Base-by-base conservation (phyloP, 2,797 vertebrate species). In the Channa striata region DNA sequence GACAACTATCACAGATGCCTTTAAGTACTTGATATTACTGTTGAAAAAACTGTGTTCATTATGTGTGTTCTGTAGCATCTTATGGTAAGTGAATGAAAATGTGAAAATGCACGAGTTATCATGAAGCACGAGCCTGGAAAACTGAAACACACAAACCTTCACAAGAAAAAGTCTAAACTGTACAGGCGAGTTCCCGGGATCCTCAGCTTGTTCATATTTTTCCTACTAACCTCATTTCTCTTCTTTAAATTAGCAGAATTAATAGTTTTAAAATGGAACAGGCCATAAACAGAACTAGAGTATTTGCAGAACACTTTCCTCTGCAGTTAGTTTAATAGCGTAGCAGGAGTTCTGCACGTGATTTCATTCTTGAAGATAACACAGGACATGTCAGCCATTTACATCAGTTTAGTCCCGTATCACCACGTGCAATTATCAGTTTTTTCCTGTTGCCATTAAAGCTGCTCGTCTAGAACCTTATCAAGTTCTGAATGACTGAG, bases 371-470 rank as follows among this genome's bases (percentile, higher is more conserved):
- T 7, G 5, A 70, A 68, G 4, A 47, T 2, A 77, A 19, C 39
- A 47, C 0, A 17, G 33, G 0, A 40, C 30, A 14, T 20, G 23
- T 30, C 12, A 51, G 36, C 39, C n/a, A 47, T 44, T 57, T 10
- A 6, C 16, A 46, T 36, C 46, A 44, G 10, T 80, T 53, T 40
- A 30, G 42, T 25, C 58, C 47, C 30, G 65, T 61, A 70, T 48
- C 23, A 20, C 48, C 23, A 8, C 17, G 0, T n/a, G 20, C 4
- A 6, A 65, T 74, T 65, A 54, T 23, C 10, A 46, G 30, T n/a
- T n/a, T 25, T 0, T 0, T 25, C 58, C 47, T 40, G 39, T 11
- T 5, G 20, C 46, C 30, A 61, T 58, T 71, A 60, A 9, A 13
- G 39, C 34, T 46, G 30, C 68, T 69, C 40, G 34, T 73, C 40